Evolutionary conservation across 2,797 vertebrate species (phyloP).

Genomic region (Pelochelys cantorii): DNA sequence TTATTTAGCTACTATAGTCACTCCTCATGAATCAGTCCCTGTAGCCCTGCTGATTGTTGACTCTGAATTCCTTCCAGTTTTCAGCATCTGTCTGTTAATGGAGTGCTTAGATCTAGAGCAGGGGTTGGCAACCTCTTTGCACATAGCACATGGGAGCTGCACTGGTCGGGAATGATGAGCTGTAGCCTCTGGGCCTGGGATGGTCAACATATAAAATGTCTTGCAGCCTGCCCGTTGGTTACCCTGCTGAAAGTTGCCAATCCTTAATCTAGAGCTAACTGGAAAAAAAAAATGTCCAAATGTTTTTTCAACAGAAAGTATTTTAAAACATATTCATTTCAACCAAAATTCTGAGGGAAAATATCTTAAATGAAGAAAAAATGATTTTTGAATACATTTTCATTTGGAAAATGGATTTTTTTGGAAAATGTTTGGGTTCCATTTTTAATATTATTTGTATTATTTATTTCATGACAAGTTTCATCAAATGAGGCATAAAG

Average conservation of each 20-base stretch:
- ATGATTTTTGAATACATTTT: neutral
- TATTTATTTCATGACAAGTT: neutral
- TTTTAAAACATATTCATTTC: neutral
- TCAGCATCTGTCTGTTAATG: neutral
- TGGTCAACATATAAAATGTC: no score
- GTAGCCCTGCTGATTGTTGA: constrained; percentile 24
- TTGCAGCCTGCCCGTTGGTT: no score
- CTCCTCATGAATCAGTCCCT: constrained; percentile 24
- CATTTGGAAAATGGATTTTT: neutral
- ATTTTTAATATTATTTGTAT: neutral
- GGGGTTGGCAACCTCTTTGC: no score
- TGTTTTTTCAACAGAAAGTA: neutral
- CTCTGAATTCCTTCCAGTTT: constrained; percentile 45
- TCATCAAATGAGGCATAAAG: neutral
- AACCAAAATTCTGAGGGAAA: neutral
- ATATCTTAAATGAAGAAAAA: neutral
- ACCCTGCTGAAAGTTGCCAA: no score
- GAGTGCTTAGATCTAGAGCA: neutral
- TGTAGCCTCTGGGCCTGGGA: no score
- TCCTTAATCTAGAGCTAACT: neutral
- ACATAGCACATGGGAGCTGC: no score
- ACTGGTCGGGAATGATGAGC: no score
- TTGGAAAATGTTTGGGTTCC: neutral
- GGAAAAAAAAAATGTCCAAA: neutral
- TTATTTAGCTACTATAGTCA: constrained; percentile 49